Base-by-base conservation (phyloP, 2,113 vertebrate species). In the Muscicapa adusta region DNA sequence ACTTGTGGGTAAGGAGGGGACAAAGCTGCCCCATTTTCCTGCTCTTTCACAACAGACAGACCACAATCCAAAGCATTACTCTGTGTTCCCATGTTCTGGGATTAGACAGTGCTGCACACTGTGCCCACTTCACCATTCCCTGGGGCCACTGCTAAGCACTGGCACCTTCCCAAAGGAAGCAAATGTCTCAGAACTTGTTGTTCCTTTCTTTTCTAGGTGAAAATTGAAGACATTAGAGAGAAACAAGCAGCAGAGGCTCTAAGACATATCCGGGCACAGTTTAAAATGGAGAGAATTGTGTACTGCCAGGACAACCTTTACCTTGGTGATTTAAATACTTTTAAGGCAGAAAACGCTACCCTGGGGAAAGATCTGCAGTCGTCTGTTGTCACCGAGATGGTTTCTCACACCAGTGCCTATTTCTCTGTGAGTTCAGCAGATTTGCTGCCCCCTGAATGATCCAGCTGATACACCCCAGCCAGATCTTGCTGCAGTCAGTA, bases 271-370 rank as follows among this genome's bases (percentile, higher is more conserved):
- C 97, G 92, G 48, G 97, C 93, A 9, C 98, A 99, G 96, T 99
- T 99, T 94, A 98, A 97, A 93, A 98, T 99, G 98, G 99, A 99
- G 96, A 93, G 96, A 86, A 96, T 98, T 0, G 91, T 99, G 23
- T 99, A 98, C 96, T 98, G 98, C 84, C 99, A 99, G 94, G 99
- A 99, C 87, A 68, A 92, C 8, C 78, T 96, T 10, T 99, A 99
- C 90, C 79, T 77, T 23, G 2, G 2, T 0, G 92, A 93, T 1
- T 38, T 99, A 61, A 90, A 25, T 8, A 23, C n/a, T 22, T 4
- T 72, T 18, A 96, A 93, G 38, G 42, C 8, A 40, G 42, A 96
- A 43, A 91, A 34, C 4, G 0, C 1, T 8, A 36, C 17, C 31
- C 3, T 11, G 24, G 5, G 23, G 36, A 63, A 68, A 14, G 9